Percentiles rank a stretch among this genome's conserved stretches.
Conservation (phyloP, 2,113 vertebrate species). For the Hippopotamus amphibius region DNA sequence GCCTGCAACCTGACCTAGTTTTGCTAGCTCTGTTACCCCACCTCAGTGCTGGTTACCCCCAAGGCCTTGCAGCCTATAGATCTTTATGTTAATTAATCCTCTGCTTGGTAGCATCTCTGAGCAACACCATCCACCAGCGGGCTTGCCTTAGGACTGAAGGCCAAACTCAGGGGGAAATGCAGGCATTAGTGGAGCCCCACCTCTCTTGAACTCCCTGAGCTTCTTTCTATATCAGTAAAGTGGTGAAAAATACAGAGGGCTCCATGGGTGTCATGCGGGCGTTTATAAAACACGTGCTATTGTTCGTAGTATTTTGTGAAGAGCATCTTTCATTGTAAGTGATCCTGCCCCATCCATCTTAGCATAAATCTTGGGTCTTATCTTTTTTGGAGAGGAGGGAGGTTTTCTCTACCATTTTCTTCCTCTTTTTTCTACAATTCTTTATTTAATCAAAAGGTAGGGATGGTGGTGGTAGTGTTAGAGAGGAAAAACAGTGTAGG, state of each 20-base stretch:
- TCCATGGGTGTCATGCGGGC: neutral
- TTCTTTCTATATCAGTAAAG: neutral
- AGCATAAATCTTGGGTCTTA: neutral
- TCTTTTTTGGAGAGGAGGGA: neutral
- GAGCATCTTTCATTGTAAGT: neutral
- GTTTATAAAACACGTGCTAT: neutral
- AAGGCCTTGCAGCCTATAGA: neutral
- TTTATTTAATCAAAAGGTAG: neutral
- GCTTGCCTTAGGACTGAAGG: neutral
- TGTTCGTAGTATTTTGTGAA: neutral
- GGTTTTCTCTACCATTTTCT: neutral
- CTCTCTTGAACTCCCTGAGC: neutral
- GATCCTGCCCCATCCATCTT: too few species aligned
- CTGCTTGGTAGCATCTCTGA: neutral
- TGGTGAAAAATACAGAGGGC: neutral
- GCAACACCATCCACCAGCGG: neutral
- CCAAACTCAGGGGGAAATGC: neutral
- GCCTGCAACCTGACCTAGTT: neutral
- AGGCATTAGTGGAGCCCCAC: neutral
- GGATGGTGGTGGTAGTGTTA: neutral
- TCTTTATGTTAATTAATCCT: neutral
- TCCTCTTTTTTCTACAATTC: neutral
- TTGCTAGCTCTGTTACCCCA: neutral
- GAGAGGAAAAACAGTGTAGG: neutral
- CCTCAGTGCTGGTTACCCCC: neutral